phyloP scores from a whole-genome alignment of 2,113 vertebrate genomes.

The Circaetus cinerascens region DNA sequence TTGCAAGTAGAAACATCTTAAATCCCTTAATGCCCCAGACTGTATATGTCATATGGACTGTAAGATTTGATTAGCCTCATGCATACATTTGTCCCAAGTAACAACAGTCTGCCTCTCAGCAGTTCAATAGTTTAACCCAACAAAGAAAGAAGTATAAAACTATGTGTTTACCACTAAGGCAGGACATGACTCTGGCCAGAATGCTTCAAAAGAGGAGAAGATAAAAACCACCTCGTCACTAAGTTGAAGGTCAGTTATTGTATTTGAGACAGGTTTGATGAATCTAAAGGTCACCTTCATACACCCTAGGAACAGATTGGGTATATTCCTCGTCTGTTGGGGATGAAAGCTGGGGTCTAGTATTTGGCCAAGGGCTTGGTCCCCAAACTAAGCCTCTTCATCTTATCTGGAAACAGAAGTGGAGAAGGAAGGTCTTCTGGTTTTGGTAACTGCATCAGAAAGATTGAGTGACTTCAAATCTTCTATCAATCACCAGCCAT shows the following conservation, averaged over 20 bases:
- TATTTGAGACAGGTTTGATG: not conserved
- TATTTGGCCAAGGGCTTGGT: not conserved
- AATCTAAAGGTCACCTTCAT: not conserved
- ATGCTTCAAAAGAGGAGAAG: not conserved
- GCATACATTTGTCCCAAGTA: not conserved
- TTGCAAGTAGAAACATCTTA: not conserved
- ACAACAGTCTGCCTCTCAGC: not conserved
- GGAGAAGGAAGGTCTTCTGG: not conserved
- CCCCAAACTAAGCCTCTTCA: not conserved
- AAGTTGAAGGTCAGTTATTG: not conserved
- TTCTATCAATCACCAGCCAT: not conserved
- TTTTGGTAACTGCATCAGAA: not conserved
- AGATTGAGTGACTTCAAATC: not conserved
- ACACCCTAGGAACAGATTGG: not conserved
- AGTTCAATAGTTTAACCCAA: not conserved
- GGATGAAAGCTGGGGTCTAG: not conserved
- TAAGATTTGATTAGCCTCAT: not conserved
- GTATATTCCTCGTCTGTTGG: not conserved
- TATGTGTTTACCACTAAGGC: not conserved
- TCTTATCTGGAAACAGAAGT: not conserved
- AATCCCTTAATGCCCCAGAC: not conserved
- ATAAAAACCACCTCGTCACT: not conserved
- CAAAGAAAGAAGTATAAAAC: not conserved
- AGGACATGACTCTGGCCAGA: not conserved
- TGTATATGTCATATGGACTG: not conserved